Evolutionary conservation across 2,113 vertebrate genomes (phyloP), one percentile per base, ranked within the genome.

Genomic region (Bufo gargarizans): DNA sequence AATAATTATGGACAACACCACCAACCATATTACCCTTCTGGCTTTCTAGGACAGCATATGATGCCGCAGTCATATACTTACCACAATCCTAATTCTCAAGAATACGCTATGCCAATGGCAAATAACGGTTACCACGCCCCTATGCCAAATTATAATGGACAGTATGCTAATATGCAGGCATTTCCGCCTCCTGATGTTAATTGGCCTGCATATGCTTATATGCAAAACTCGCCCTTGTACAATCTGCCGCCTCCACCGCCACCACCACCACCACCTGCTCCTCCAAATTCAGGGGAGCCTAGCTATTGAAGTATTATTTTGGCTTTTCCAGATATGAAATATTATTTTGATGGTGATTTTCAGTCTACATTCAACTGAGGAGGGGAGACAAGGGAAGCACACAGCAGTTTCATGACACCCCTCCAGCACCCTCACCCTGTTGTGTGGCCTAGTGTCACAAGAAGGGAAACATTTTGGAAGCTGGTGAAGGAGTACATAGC

Each of bases 141-240:
- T n/a, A 89, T 91, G 86, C 90, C 91, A 0, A 93, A 90, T 0
- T 93, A 92, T 69, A 74, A 91, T n/a, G 94, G 91, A 76, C 91
- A 89, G 0, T 93, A 92, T 2, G 33, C 76, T 58, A 93, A 90
- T 88, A 90, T 77, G 14, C 90, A 90, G 53, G 8, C 71, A 82
- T 81, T 10, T 61, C 84, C n/a, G n/a, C 71, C 91, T 71, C 20
- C 86, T 2, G 91, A 88, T 77, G 85, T 92, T 92, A 78, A 90
- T 2, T 96, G 95, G 94, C 45, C 92, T 17, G 87, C 82, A 8
- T n/a, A n/a, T n/a, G n/a, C n/a, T n/a, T n/a, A n/a, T n/a, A n/a
- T n/a, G n/a, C 86, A 91, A n/a, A n/a, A n/a, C n/a, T n/a, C n/a
- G n/a, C n/a, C 91, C 0, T 94, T 93, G 79, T 77, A 91, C 0